These are phyloP conservation scores for Bathybates hornii DNA, from an alignment of 2,113 vertebrate genomes.

Conservation along the genomic window DNA sequence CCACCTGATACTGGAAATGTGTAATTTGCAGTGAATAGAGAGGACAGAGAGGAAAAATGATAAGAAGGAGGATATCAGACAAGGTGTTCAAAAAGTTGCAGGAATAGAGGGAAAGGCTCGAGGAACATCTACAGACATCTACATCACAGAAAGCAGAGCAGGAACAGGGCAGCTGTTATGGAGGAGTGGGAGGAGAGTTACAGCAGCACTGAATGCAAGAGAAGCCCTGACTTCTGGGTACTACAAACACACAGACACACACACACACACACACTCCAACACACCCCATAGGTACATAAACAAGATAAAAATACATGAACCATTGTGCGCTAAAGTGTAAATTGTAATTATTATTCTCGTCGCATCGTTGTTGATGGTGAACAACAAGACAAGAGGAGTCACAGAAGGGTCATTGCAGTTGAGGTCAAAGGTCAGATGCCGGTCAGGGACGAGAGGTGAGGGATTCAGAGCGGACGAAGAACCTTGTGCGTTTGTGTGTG, in stretches of 20 bases:
- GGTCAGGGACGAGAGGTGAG: constrained; percentile 21
- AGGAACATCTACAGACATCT: constrained; percentile 35
- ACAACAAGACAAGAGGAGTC: constrained; percentile 34
- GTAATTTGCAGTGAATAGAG: background rate
- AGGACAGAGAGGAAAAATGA: background rate
- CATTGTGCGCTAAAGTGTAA: background rate
- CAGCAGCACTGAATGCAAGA: constrained; percentile 63
- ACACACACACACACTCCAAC: background rate
- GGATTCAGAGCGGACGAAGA: constrained; percentile 50
- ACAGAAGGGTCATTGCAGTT: constrained; percentile 16
- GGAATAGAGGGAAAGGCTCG: background rate
- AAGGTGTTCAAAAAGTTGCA: background rate
- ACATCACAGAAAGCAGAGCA: constrained; percentile 15
- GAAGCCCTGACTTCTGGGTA: constrained; percentile 38
- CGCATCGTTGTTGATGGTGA: background rate
- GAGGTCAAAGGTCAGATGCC: constrained; percentile 43
- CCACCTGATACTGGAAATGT: background rate
- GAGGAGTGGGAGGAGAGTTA: constrained; percentile 59
- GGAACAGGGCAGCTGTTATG: constrained; percentile 13
- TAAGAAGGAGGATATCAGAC: background rate
- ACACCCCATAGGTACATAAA: background rate
- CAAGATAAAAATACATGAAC: background rate
- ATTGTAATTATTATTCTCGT: background rate
- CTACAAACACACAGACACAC: background rate
- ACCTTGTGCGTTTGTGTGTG: constrained; percentile 39